Evolutionary conservation across 1,140 invertebrate species (phyloP).

Genomic region (Lamellibrachia luymesi): DNA sequence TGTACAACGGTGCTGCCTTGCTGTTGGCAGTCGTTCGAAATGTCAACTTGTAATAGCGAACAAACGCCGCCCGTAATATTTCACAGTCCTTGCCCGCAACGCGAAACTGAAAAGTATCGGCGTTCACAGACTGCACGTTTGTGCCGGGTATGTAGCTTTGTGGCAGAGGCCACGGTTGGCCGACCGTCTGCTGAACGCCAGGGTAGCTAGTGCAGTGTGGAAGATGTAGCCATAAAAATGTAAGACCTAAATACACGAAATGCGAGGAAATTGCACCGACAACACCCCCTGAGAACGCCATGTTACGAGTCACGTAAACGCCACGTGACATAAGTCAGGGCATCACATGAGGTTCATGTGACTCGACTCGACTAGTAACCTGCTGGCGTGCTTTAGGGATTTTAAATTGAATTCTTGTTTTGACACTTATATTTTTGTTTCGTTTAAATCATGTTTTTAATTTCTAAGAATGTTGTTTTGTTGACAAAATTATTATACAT

Average conservation of each 20-base stretch:
- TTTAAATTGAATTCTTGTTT: not conserved
- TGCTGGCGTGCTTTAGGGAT: not conserved
- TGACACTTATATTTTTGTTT: no score
- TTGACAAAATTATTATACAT: no score
- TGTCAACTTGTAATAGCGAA: not conserved
- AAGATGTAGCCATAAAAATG: not conserved
- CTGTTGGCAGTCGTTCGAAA: not conserved
- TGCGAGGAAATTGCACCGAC: not conserved
- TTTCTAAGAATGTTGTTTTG: no score
- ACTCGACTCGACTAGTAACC: not conserved
- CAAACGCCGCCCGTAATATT: not conserved
- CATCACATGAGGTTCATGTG: not conserved
- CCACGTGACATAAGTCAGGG: not conserved
- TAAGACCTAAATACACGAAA: not conserved
- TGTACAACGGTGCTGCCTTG: not conserved
- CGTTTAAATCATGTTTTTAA: no score
- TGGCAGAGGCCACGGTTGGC: slow-evolving; percentile 26
- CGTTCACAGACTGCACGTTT: not conserved
- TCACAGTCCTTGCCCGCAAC: slow-evolving; percentile 9
- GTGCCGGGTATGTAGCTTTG: slow-evolving; percentile 22
- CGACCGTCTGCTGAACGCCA: not conserved
- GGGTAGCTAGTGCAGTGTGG: not conserved
- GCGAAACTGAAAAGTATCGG: not conserved
- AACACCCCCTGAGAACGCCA: not conserved
- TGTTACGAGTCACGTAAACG: not conserved